These are phyloP conservation scores for Hipposideros armiger DNA, from an alignment of 2,113 vertebrate genomes.

Conservation along the genomic window DNA sequence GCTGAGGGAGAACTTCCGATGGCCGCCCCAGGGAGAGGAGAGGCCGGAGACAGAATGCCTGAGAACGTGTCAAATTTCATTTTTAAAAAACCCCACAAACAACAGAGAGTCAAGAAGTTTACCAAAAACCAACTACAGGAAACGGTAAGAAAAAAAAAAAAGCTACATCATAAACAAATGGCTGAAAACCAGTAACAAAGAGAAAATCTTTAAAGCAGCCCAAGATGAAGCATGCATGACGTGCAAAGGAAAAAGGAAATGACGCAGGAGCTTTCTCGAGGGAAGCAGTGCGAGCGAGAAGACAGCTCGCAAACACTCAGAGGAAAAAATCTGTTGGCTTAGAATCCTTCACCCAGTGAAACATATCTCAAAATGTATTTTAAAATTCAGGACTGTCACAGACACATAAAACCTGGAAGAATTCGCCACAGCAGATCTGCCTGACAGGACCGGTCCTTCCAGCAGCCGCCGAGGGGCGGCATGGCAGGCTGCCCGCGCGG, in stretches of 20 bases:
- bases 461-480: not conserved
- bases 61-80: not conserved
- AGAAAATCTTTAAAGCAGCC: not conserved
- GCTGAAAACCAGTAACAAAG: not conserved
- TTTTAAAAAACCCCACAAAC: not conserved
- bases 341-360: not conserved
- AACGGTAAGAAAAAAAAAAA: not conserved
- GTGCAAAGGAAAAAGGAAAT: not conserved
- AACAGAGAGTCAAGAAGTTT: not conserved
- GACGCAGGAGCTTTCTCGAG: not conserved
- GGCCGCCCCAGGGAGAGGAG: not conserved
- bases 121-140: not conserved
- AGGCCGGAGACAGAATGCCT: too few relatives aligned
- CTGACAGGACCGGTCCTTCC: not conserved
- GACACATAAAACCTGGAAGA: not conserved
- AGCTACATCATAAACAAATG: not conserved
- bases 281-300: not conserved
- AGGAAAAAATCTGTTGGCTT: not conserved
- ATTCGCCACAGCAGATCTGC: not conserved
- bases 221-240: not conserved
- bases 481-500: rapidly evolving
- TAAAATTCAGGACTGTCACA: not conserved
- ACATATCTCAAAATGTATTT: not conserved
- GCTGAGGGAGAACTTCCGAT: not conserved
- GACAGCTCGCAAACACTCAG: not conserved